Percentiles rank a stretch among this genome's conserved stretches.
Evolutionary conservation across 2,113 vertebrate species (phyloP).

Genomic region (Promerops cafer): DNA sequence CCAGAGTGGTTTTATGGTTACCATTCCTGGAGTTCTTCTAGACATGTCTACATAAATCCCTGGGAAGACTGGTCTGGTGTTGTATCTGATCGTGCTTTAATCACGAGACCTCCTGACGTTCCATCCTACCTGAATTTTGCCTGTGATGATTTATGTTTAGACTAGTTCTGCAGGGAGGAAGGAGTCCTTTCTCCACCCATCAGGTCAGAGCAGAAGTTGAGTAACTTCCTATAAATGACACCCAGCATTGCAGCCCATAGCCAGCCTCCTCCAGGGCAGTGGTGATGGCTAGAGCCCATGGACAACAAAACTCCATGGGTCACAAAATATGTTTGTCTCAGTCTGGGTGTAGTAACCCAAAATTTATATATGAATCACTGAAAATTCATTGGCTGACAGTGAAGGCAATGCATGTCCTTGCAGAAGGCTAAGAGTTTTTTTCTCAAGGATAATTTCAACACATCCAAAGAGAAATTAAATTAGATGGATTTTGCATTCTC

Average conservation of each 20-base stretch:
- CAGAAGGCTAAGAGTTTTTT: rapidly evolving
- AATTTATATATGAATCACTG: background rate
- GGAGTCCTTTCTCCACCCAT: background rate
- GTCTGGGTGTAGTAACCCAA: background rate
- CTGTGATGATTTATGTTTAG: background rate
- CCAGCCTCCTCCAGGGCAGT: background rate
- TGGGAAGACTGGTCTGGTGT: background rate
- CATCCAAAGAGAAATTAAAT: background rate
- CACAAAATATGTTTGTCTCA: background rate
- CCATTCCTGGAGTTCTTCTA: background rate
- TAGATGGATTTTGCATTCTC: background rate
- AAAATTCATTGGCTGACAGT: background rate
- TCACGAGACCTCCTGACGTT: background rate
- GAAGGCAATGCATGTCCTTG: background rate
- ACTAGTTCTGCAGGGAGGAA: background rate
- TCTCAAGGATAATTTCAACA: background rate
- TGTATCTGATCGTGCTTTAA: background rate
- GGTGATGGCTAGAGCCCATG: background rate
- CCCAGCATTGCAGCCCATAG: background rate
- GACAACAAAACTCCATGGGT: background rate
- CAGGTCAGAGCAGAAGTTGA: background rate
- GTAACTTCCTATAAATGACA: background rate
- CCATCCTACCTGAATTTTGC: background rate
- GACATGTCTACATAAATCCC: background rate
- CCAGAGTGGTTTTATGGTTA: background rate